These are phyloP conservation scores for Acinonyx jubatus DNA, from an alignment of 2,113 vertebrate species.

Conservation along the genomic window DNA sequence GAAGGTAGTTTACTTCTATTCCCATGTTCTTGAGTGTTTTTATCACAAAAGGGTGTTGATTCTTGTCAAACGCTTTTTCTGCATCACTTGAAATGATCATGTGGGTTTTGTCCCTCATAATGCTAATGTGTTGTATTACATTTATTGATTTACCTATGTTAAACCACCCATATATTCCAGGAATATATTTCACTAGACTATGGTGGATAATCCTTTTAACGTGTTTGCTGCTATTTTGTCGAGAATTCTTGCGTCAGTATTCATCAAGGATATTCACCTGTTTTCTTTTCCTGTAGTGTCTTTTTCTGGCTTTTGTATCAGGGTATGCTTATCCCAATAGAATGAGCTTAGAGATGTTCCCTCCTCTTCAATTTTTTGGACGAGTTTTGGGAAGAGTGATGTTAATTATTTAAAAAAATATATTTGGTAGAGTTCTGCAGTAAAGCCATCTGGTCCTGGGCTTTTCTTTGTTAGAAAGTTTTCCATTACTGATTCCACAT, in stretches of 20 bases:
- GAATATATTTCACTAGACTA: neutral
- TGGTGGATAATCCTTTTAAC: neutral
- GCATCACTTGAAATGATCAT: neutral
- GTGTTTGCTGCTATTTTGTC: neutral
- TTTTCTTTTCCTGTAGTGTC: neutral
- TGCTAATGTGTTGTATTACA: neutral
- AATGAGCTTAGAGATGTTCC: neutral
- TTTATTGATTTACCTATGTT: neutral
- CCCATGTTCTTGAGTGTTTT: neutral
- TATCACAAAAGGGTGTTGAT: neutral
- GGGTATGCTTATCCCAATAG: neutral
- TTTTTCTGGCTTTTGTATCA: neutral
- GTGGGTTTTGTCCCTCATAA: neutral
- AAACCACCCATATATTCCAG: neutral
- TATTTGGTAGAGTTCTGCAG: neutral
- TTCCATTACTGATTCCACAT: neutral
- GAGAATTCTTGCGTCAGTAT: neutral
- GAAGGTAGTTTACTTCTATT: neutral
- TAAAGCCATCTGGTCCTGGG: neutral
- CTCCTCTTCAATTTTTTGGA: neutral
- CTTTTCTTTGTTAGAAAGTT: neutral
- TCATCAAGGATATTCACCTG: neutral
- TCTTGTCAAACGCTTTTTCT: neutral
- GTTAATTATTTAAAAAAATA: neutral
- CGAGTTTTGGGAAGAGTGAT: neutral